phyloP scores from a whole-genome alignment of 1,140 invertebrate genomes.

The Drosophila azteca region DNA sequence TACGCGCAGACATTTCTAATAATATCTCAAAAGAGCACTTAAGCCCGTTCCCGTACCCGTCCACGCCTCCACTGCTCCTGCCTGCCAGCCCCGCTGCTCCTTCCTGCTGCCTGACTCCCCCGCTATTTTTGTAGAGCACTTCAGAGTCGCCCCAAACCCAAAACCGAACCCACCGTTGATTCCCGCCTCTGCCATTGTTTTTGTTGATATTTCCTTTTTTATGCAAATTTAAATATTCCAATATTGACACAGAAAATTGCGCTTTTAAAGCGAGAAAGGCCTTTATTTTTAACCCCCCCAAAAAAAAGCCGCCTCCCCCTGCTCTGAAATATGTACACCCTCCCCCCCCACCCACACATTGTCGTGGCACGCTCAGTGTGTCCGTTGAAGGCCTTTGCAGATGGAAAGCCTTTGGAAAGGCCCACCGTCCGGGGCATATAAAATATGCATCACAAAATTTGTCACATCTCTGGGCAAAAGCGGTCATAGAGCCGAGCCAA shows the following conservation, averaged over 20 bases:
- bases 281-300: conserved; percentile 26
- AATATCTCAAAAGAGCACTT: too few relatives aligned
- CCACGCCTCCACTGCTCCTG: too few relatives aligned
- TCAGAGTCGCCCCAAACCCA: background rate
- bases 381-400: conserved; percentile 17
- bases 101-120: too few relatives aligned
- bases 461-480: conserved; percentile 63
- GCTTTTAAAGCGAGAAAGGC: conserved; percentile 52
- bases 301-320: background rate
- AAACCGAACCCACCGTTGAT: background rate
- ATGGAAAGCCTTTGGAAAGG: conserved; percentile 15
- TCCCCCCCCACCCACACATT: conserved; percentile 17
- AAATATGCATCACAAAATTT: conserved; percentile 79
- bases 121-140: conserved; percentile 8
- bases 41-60: too few relatives aligned
- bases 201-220: conserved; percentile 32
- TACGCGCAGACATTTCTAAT: too few relatives aligned
- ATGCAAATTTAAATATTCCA: conserved; percentile 62
- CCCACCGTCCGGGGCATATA: conserved; percentile 31
- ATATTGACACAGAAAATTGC: conserved; percentile 70
- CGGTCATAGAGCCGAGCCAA: conserved; percentile 51
- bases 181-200: background rate
- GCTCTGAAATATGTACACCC: conserved; percentile 32
- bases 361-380: too few relatives aligned
- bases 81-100: too few relatives aligned